phyloP scores from a whole-genome alignment of 2,113 vertebrate genomes.

The Azemiops feae region DNA sequence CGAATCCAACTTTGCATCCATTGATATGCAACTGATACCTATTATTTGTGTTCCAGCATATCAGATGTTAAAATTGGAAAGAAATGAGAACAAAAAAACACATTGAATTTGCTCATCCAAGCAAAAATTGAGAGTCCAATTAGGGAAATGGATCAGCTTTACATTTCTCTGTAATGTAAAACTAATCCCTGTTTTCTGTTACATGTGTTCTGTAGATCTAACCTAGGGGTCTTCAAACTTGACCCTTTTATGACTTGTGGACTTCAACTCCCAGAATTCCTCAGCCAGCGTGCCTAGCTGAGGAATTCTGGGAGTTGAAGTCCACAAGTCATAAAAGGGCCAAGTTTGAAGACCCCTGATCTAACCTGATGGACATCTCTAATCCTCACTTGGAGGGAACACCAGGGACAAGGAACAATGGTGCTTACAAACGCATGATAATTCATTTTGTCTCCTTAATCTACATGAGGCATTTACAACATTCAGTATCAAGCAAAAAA shows the following conservation, averaged over 20 bases:
- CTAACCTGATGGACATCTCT: not conserved
- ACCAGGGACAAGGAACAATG: not conserved
- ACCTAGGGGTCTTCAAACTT: no score
- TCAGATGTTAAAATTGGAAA: not conserved
- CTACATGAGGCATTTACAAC: not conserved
- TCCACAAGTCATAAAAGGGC: no score
- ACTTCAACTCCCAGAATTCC: no score
- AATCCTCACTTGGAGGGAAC: not conserved
- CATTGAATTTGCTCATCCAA: not conserved
- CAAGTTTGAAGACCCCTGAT: not conserved
- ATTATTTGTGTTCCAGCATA: not conserved
- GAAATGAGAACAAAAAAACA: not conserved
- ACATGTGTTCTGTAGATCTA: not conserved
- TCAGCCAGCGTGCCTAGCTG: no score
- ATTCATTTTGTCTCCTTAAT: not conserved
- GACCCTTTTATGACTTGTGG: no score
- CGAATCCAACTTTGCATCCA: not conserved
- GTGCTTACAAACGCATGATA: not conserved
- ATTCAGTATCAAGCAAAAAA: not conserved
- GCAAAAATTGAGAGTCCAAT: not conserved
- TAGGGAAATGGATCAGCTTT: slow-evolving; percentile 6
- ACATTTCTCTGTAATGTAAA: not conserved
- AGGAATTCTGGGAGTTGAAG: no score
- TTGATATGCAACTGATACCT: not conserved
- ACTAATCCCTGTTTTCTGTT: no score